Evolutionary conservation across 2,113 vertebrate genomes (phyloP).

Genomic region (Cyphomyrus discorhynchus): DNA sequence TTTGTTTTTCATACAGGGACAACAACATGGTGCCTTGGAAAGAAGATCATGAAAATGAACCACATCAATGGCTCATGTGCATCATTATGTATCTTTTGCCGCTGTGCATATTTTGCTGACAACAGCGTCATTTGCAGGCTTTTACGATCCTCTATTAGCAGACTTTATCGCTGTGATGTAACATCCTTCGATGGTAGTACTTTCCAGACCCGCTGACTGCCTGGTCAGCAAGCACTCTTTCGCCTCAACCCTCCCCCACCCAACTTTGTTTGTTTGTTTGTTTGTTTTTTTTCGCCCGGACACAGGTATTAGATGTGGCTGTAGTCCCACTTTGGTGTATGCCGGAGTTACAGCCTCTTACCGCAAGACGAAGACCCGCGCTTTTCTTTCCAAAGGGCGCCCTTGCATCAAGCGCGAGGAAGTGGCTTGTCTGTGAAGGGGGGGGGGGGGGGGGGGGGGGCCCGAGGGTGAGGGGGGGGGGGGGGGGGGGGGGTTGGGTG

Average conservation of each 20-base stretch:
- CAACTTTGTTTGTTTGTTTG: background rate
- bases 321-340: conserved; percentile 8
- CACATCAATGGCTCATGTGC: background rate
- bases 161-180: background rate
- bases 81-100: background rate
- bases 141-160: background rate
- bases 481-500: too few species aligned
- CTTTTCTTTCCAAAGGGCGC: background rate
- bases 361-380: background rate
- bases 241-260: background rate
- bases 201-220: background rate
- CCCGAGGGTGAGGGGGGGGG: too few species aligned
- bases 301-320: background rate
- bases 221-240: background rate
- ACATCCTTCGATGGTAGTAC: background rate
- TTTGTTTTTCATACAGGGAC: background rate
- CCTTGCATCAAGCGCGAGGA: background rate
- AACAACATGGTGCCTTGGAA: background rate
- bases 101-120: background rate
- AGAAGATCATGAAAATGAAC: background rate
- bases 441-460: background rate
- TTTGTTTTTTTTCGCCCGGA: background rate
- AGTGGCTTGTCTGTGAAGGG: background rate
- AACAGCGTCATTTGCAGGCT: background rate
- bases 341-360: background rate